Evolutionary conservation across 2,113 vertebrate species (phyloP), one percentile per base, ranked within the genome.

Genomic region (Phalacrocorax brasilianus): DNA sequence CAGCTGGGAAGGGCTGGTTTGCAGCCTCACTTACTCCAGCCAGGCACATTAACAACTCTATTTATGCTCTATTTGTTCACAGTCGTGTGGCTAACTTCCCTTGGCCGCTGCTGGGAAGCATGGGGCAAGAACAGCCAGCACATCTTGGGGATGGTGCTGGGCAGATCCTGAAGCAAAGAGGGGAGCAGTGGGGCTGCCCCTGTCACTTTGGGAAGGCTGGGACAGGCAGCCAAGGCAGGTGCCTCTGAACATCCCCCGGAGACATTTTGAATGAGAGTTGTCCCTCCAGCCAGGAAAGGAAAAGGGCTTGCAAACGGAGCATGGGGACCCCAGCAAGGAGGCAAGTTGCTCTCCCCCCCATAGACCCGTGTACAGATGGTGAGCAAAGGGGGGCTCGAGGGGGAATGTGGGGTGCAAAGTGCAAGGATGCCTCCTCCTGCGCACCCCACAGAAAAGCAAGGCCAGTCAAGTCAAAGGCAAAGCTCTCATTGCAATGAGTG

Each of bases 41-140:
- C 7, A 1, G 91, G 80, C 77, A 89, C 15, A 11, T 91, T 91
- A 91, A 93, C 85, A 87, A 23, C 85, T 91, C 62, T 74, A 84
- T 84, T 92, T 91, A 62, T 93, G 96, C 93, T 94, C 96, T 75
- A 85, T 96, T 94, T 96, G 74, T 62, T 93, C 71, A 45, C 66
- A 89, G 70, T 49, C 13, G 2, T 89, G 91, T 58, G 53, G 76
- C 27, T 62, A 76, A 23, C 35, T 62, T 73, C 44, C 49, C 63
- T 38, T 2, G 1, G 40, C 38, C 7, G 0, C 65, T 71, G 38
- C 38, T 1, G 6, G 85, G 62, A 47, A 47, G 56, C 38, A 2
- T 0, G 1, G 28, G 35, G n/a, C 1, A 1, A 85, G 53, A 0
- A 1, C 0, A 2, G 67, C 42, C 53, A 47, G 44, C 49, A 19